A percentile compares a stretch with the other conserved stretches of the same genome.
These are phyloP conservation scores for Dryocosmus kuriphilus DNA, from an alignment of 2,888 invertebrate genomes.

Conservation along the genomic window DNA sequence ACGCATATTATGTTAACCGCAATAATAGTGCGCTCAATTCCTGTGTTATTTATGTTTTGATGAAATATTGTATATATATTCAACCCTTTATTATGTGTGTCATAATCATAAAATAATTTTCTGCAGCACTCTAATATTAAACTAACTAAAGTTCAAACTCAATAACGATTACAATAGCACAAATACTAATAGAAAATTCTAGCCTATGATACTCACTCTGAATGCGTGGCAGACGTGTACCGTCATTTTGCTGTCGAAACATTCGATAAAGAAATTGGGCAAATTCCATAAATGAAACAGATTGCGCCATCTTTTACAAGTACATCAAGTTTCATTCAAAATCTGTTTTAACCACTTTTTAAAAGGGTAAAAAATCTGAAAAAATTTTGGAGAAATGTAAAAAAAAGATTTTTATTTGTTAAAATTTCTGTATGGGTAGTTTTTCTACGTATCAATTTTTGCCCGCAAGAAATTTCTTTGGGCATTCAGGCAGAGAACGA, in stretches of 20 bases:
- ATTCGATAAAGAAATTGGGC: neutral
- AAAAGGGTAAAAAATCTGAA: neutral
- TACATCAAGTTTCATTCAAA: neutral
- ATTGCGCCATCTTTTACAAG: neutral
- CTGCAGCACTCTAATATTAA: neutral
- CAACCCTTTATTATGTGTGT: neutral
- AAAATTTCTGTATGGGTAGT: no score
- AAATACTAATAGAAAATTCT: neutral
- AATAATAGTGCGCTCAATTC: neutral
- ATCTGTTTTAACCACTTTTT: neutral
- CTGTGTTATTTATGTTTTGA: neutral
- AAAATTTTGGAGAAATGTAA: no score
- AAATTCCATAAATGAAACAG: neutral
- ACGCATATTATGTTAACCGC: neutral
- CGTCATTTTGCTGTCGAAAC: neutral
- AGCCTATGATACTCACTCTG: neutral
- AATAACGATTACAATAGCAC: neutral
- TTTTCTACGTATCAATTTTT: no score
- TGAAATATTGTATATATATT: neutral
- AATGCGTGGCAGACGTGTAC: neutral
- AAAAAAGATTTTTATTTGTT: no score
- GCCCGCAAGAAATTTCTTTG: neutral
- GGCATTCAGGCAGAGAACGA: neutral
- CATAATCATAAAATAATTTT: neutral
- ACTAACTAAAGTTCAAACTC: neutral